Evolutionary conservation across 2,797 vertebrate species (phyloP), one percentile per base, ranked within the genome.

Genomic region (Tangara arthus): DNA sequence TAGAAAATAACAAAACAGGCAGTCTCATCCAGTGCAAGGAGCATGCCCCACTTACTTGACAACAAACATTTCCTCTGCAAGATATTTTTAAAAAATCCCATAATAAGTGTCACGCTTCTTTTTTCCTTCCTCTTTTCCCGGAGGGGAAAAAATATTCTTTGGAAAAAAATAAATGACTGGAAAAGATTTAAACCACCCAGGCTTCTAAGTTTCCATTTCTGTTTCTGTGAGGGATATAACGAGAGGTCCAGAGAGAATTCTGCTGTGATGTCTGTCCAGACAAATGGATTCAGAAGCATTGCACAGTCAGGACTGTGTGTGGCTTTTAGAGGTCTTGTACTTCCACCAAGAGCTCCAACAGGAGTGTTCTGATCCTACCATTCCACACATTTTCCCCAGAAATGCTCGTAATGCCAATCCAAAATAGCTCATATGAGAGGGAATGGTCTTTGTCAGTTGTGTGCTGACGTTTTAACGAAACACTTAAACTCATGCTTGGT

Each of bases 61-160:
- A 87, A 91, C 49, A 95, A 93, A 87, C 35, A 83, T 86, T 96
- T 95, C 50, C 49, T 92, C 73, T 94, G 65, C 37, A 82, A 86
- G 53, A 69, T 55, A 72, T 87, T 93, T 90, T n/a, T 0, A 0
- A 17, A 46, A 90, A 89, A 83, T 81, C 30, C n/a, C 8, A 3
- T 60, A 87, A 79, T 91, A 73, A 87, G 42, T 82, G 55, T 90
- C 81, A 94, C 28, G 30, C n/a, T 91, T 70, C 68, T 79, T 93
- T 96, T 92, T 94, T 57, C 57, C 95, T 95, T 90, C 71, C 81
- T 82, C 50, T 82, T 95, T 89, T 82, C 89, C 78, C 78, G 1
- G 42, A 80, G 85, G 79, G 65, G 32, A 75, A 94, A 69, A 94
- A 91, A 21, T 35, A 70, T 76, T 79, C 34, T 93, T 70, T 82